phyloP scores from a whole-genome alignment of 2,113 vertebrate species.

The Physeter macrocephalus region DNA sequence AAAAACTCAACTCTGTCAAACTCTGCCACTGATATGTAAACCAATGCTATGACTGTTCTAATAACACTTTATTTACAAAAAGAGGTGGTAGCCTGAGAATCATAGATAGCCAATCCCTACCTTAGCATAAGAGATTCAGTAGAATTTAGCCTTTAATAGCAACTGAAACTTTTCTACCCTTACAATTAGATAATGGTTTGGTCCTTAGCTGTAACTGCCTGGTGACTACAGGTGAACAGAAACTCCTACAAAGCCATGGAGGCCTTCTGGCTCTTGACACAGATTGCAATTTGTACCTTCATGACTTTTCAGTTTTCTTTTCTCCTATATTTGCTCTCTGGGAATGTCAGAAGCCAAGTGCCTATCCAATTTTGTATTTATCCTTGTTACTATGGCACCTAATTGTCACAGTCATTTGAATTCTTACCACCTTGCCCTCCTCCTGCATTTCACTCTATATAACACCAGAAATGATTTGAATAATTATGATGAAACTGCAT shows the following conservation, averaged over 20 bases:
- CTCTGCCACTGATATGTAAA: background rate
- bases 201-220: background rate
- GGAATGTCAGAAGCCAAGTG: background rate
- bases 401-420: conserved; percentile 26
- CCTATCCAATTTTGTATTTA: background rate
- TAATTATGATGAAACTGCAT: background rate
- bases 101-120: background rate
- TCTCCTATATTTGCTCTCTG: background rate
- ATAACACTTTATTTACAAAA: background rate
- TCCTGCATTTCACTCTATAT: background rate
- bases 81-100: background rate
- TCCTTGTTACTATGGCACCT: background rate
- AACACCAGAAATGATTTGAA: background rate
- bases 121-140: background rate
- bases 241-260: background rate
- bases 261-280: background rate
- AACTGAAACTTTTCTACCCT: background rate
- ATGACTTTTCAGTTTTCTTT: background rate
- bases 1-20: background rate
- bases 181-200: background rate
- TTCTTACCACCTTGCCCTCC: background rate
- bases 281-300: background rate
- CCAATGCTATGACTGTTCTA: background rate
- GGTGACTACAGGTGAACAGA: background rate
- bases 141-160: background rate